Evolutionary conservation across 2,797 vertebrate genomes (phyloP), one percentile per base, ranked within the genome.

Genomic region (Pseudotriccus pelzelni): DNA sequence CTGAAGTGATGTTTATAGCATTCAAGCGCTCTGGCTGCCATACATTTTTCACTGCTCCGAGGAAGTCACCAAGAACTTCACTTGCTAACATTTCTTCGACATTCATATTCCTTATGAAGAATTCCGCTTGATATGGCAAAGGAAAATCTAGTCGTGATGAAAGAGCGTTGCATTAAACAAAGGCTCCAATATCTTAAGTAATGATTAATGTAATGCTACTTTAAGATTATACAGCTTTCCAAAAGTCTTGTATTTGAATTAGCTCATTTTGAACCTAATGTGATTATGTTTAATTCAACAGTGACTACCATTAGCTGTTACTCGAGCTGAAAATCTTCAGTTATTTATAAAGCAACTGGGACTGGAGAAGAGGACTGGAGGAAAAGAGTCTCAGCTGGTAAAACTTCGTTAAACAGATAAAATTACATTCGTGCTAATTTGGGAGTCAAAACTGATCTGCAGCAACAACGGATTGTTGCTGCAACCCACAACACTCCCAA

Each of bases 81-180:
- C 99, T 99, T 95, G 99, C 99, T 96, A 99, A 96, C 99, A 99
- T 99, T 97, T 99, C 99, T 96, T 99, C 99, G 69, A 99, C 99
- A 2, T 99, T 99, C 99, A 99, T 99, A 96, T 99, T 99, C 95
- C 98, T 99, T 94, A 99, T 99, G 98, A 99, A 99, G 97, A 99
- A 99, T 97, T 99, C 99, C 0, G 99, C 99, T 98, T 99, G 99
- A 95, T 98, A 99, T 0, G 98, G 99, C 60, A 99, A 97, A 2
- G 99, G 99, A 96, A 99, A 99, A 97, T 99, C 99, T 99, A 94
- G 34, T 91, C 74, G 88, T 41, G 37, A 87, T 46, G 28, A 80
- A 94, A 78, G 41, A 94, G 32, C 21, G 27, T 27, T 68, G 84
- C 43, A 46, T 95, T 96, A 91, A 93, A 81, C 64, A 86, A 84